Base-by-base conservation (phyloP, 2,113 vertebrate genomes). In the Tyto alba region DNA sequence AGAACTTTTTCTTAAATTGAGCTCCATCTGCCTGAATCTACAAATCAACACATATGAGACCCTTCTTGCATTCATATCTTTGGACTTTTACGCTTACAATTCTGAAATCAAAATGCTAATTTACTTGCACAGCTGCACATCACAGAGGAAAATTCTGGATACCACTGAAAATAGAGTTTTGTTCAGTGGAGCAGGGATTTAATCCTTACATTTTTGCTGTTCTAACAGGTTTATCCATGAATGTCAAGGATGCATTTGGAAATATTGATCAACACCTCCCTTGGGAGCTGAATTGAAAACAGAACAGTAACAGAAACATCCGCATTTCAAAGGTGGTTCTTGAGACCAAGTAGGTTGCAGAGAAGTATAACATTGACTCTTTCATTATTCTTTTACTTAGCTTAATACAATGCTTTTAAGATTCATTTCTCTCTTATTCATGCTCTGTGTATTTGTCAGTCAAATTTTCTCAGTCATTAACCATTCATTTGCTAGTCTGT, bases 401-500 rank as follows among this genome's bases (percentile, higher is more conserved):
- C 23, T 60, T 73, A 92, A 90, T 52, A 60, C 12, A 90, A 26
- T 36, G 25, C 8, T 75, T 93, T 79, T 63, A 68, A 75, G 36
- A 86, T 87, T 87, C 27, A 85, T 87, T 95, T 91, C 36, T 47
- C 62, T 90, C 74, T 90, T 88, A 64, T 38, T 96, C 90, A 74
- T 2, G 9, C n/a, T 89, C 76, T 6, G 2, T 59, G 27, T 90
- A 76, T 88, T 92, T 96, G 81, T 96, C 94, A 96, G 78, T 90
- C 90, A 94, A 82, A 90, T 93, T 94, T 90, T 77, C 89, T 93
- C 89, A 79, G 64, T 86, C 91, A 91, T 94, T 92, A 96, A 93
- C 71, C 69, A 66, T 94, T 95, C 69, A 80, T 88, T 95, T 89
- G 27, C 75, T 88, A 36, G 85, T 78, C 66, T 92, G 60, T 86